phyloP scores from a whole-genome alignment of 1,140 invertebrate species.

The Pentalonia nigronervosa region DNA sequence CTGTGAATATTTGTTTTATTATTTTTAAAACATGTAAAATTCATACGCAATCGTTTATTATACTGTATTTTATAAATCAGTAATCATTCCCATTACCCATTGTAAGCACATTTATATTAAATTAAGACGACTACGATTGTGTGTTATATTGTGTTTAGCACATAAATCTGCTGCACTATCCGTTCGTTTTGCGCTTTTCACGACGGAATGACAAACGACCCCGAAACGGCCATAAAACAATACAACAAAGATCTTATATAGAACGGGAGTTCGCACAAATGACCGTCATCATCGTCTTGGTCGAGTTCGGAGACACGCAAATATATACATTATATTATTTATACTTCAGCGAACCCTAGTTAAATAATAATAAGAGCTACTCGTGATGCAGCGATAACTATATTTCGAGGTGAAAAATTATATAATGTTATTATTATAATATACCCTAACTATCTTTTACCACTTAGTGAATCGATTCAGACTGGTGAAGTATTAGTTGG shows the following conservation, averaged over 20 bases:
- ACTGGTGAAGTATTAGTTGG: background rate
- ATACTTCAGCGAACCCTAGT: background rate
- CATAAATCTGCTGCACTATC: background rate
- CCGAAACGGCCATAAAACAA: background rate
- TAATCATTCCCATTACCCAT: background rate
- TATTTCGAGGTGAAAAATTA: background rate
- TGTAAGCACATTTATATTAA: constrained; percentile 1
- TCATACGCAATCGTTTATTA: background rate
- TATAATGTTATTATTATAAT: background rate
- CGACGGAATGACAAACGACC: background rate
- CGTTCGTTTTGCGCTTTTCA: background rate
- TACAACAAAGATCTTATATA: background rate
- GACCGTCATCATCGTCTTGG: background rate
- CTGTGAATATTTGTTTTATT: background rate
- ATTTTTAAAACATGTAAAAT: background rate
- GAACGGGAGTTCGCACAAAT: background rate
- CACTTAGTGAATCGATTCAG: background rate
- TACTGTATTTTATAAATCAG: background rate
- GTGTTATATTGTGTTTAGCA: background rate
- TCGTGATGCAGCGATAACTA: background rate
- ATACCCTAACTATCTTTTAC: background rate
- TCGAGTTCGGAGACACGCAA: background rate
- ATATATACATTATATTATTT: background rate
- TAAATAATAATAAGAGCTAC: background rate
- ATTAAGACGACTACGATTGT: background rate